phyloP scores from a whole-genome alignment of 2,888 invertebrate genomes.

The Patella depressa region DNA sequence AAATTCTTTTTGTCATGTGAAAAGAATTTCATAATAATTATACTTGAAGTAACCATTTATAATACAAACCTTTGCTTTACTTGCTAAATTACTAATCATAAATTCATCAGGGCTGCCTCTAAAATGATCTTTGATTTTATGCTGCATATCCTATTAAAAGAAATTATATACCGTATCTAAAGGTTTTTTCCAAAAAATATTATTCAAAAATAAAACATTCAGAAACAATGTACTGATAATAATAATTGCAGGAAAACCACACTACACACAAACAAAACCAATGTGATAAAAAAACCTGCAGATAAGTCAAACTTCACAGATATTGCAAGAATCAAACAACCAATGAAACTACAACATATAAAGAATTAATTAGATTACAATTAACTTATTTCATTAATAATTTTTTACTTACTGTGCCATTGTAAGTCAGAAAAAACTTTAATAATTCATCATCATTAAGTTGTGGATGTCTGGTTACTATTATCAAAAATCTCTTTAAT shows the following conservation, averaged over 20 bases:
- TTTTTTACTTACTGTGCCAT: constrained; percentile 67
- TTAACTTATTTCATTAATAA: no score
- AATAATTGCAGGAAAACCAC: no score
- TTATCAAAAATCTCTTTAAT: constrained; percentile 67
- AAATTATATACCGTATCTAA: constrained; percentile 1
- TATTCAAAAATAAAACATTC: no score
- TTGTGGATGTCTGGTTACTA: constrained; percentile 70
- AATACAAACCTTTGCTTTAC: constrained; percentile 67
- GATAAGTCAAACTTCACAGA: no score
- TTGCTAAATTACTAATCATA: constrained; percentile 69
- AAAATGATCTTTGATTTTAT: constrained; percentile 70
- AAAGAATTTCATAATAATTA: no score
- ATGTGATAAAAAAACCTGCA: no score
- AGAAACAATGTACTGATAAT: no score
- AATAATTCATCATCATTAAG: constrained; percentile 69
- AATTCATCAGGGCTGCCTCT: constrained; percentile 71
- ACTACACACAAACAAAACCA: no score
- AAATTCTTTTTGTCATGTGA: no score
- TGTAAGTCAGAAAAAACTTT: constrained; percentile 70
- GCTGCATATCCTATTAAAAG: constrained; percentile 67
- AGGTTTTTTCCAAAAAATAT: not conserved
- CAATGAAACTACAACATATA: not conserved
- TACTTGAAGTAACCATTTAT: no score
- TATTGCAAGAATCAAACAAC: no score
- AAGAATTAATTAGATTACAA: not conserved